Base-by-base conservation (phyloP, 2,113 vertebrate species). In the Anhinga anhinga region DNA sequence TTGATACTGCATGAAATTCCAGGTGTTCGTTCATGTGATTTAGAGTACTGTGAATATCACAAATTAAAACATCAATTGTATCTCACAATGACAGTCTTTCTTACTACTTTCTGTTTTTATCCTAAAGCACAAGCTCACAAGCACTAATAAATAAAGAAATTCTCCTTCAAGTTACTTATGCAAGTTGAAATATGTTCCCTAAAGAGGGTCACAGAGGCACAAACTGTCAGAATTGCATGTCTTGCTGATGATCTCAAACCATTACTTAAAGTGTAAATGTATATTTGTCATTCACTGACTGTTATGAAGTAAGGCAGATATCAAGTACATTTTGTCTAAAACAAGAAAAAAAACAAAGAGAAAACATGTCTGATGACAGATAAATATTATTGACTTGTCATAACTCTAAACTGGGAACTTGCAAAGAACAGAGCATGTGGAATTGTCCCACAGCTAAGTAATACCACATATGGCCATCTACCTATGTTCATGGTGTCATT, bases 121-220 rank as follows among this genome's bases (percentile, higher is more conserved):
- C 34, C 11, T 67, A 82, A 87, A 91, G 15, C 58, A 79, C 19
- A 63, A 42, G 22, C 65, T 89, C 36, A 25, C 22, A 52, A 87
- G 42, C 11, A n/a, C 47, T 80, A 70, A 79, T 91, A 90, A 92
- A 97, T 74, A 82, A 86, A 83, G n/a, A 82, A 67, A 74, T 40
- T 62, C 30, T 85, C 8, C 42, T 78, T 86, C 40, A 90, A 34
- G 40, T 87, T 79, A 65, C 49, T 76, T 89, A 80, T 50, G 36
- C 34, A 56, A 72, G 61, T 69, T 61, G 82, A 95, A 92, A 88
- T 86, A 90, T 71, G 22, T 94, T 95, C 83, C 77, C 91, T 70
- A 29, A 87, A 95, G 94, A 89, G 49, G 80, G 86, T 95, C 77
- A 80, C 13, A 52, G 83, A 79, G 61, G 61, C 81, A 87, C 65